Evolutionary conservation across 2,113 vertebrate species (phyloP).

Genomic region (Actenoides lindsayi): DNA sequence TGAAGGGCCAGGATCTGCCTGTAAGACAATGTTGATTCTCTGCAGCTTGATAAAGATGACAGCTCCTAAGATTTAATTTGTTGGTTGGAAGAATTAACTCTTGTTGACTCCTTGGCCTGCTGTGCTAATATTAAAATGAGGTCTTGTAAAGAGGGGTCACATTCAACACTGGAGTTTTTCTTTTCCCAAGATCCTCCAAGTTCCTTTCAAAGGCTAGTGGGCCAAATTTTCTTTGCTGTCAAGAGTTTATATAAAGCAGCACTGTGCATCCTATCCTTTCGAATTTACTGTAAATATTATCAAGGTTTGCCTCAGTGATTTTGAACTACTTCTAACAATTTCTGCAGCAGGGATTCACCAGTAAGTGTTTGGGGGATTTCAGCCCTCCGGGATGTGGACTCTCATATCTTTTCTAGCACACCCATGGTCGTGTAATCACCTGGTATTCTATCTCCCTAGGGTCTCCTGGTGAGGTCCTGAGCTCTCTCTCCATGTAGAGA

Average conservation of each 20-base stretch:
- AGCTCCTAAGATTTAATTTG: constrained; percentile 4
- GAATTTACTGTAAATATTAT: neutral
- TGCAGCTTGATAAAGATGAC: neutral
- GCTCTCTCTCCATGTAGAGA: neutral
- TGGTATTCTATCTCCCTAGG: neutral
- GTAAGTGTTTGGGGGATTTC: neutral
- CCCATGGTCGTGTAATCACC: neutral
- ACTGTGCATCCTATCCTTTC: neutral
- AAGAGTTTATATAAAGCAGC: neutral
- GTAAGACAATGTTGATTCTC: neutral
- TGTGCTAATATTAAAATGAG: neutral
- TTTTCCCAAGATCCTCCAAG: neutral
- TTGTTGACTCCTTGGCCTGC: neutral
- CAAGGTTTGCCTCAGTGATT: neutral
- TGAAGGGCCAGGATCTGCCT: neutral
- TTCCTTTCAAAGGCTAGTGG: neutral
- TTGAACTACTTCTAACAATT: neutral
- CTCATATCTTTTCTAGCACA: neutral
- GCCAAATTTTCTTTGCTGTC: neutral
- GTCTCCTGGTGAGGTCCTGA: neutral
- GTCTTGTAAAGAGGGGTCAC: neutral
- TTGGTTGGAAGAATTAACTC: neutral
- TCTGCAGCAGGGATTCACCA: neutral
- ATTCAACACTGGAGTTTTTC: neutral
- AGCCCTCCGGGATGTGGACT: neutral